Percentiles rank a stretch among this genome's conserved stretches.
phyloP scores from a whole-genome alignment of 2,797 vertebrate species.

The Bradypodion pumilum region DNA sequence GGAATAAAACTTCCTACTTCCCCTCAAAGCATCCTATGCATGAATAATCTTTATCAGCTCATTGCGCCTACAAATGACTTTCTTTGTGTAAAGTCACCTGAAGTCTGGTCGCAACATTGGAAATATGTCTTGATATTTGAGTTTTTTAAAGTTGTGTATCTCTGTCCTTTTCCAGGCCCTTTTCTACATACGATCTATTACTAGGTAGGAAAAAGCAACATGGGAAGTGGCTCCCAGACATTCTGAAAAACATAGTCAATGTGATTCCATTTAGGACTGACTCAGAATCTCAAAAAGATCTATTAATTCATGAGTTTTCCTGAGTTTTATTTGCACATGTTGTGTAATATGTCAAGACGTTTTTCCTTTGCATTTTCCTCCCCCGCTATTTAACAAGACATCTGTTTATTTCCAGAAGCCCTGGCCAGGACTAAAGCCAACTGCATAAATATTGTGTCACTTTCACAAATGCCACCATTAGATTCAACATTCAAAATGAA shows the following conservation, averaged over 20 bases:
- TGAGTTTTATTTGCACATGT: slow-evolving; percentile 71
- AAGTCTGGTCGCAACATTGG: not conserved
- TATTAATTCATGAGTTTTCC: slow-evolving; percentile 72
- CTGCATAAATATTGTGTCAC: slow-evolving; percentile 74
- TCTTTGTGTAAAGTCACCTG: not conserved
- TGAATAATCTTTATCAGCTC: not conserved
- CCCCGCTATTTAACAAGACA: slow-evolving; percentile 69
- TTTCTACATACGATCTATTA: not conserved
- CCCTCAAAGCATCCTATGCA: not conserved
- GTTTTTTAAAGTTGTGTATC: not conserved
- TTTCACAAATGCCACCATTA: slow-evolving; percentile 64
- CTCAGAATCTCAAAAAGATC: slow-evolving; percentile 67
- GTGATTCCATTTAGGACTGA: slow-evolving; percentile 59
- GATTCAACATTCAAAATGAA: slow-evolving; percentile 55
- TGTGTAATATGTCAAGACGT: slow-evolving; percentile 71
- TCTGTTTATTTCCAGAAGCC: slow-evolving; percentile 73
- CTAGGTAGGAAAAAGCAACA: slow-evolving; percentile 6
- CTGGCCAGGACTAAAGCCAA: slow-evolving; percentile 63
- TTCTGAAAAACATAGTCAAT: slow-evolving; percentile 29
- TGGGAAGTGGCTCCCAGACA: not conserved
- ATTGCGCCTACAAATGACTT: not conserved
- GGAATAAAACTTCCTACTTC: not conserved
- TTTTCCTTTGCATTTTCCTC: slow-evolving; percentile 64
- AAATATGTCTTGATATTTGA: not conserved
- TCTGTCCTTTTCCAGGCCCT: not conserved